Evolutionary conservation across 2,113 vertebrate genomes (phyloP), one percentile per base, ranked within the genome.

Genomic region (Tapirus terrestris): DNA sequence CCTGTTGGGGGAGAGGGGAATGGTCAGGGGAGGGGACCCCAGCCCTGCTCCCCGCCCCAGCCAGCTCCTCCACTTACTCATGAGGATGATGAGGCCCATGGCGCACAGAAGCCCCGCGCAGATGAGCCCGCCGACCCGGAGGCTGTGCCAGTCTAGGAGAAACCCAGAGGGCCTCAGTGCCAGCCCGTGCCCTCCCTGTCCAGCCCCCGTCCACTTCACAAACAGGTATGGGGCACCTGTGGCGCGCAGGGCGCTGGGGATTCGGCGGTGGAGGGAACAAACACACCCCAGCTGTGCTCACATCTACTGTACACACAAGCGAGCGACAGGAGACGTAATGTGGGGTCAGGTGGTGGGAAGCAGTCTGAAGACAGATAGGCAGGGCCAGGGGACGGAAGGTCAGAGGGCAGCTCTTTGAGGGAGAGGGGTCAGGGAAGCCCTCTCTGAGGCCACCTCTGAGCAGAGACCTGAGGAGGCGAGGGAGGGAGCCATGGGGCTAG

Each of bases 61-160:
- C 79, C 53, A 23, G 39, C 11, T 23, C 61, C 89, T 36, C 29
- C 91, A 99, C 99, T 99, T 98, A 99, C 99, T 99, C 96, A 99
- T 0, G 39, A 99, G 98, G 91, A 99, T 98, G 43, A 99, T 99
- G 97, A 99, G 99, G 93, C 99, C 99, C 2, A 99, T 93, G 61
- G 99, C 98, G 91, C 99, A 99, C 90, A 99, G 98, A 29, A 99
- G 93, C 1, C 98, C 99, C 2, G 99, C 99, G 8, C 99, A 98
- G 81, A 99, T 99, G 97, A 99, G 98, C 9, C 99, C 99, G 3
- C 99, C 99, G 0, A 99, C 98, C 77, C 98, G 99, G 85, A 99
- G 99, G 43, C 98, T 98, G 73, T 99, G 21, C 98, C 99, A 99
- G 95, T 99, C 99, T 99, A 96, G 63, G 68, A 45, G 79, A 77